A percentile compares a stretch with the other conserved stretches of the same genome.
Conservation (phyloP, 2,888 invertebrate species). For the Hypena proboscidalis region DNA sequence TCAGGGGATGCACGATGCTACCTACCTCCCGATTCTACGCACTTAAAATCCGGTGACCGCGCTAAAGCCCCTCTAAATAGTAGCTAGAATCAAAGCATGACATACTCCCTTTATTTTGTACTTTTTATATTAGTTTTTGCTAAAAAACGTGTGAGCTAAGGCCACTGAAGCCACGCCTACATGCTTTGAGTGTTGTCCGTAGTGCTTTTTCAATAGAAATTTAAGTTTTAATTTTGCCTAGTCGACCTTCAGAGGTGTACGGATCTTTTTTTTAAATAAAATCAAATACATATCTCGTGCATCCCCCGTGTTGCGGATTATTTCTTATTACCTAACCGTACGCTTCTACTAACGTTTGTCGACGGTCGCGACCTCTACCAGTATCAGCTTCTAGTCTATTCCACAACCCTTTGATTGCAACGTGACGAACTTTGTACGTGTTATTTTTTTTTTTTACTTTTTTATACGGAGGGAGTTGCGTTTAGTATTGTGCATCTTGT, state of each 20-base stretch:
- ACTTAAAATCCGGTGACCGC: conserved; percentile 44
- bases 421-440: conserved; percentile 66
- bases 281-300: conserved; percentile 79
- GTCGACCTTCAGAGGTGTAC: conserved; percentile 68
- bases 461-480: conserved; percentile 75
- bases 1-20: conserved; percentile 85
- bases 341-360: conserved; percentile 80
- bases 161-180: conserved; percentile 62
- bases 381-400: conserved; percentile 69
- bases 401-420: conserved; percentile 83
- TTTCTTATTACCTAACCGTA: conserved; percentile 73
- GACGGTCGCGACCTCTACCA: conserved; percentile 64
- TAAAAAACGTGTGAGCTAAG: conserved; percentile 57
- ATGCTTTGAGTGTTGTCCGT: conserved; percentile 79
- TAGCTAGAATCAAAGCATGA: conserved; percentile 68
- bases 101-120: conserved; percentile 62
- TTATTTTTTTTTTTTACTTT: conserved; percentile 47
- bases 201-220: conserved; percentile 59
- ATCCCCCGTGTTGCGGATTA: conserved; percentile 78
- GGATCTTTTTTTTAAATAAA: conserved; percentile 45
- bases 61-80: conserved; percentile 36
- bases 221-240: conserved; percentile 58
- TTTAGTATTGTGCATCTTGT: conserved; percentile 83
- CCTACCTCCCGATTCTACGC: conserved; percentile 70
- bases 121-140: conserved; percentile 51